Evolutionary conservation across 2,888 invertebrate species (phyloP).

Genomic region (Chymomyza caudatula): DNA sequence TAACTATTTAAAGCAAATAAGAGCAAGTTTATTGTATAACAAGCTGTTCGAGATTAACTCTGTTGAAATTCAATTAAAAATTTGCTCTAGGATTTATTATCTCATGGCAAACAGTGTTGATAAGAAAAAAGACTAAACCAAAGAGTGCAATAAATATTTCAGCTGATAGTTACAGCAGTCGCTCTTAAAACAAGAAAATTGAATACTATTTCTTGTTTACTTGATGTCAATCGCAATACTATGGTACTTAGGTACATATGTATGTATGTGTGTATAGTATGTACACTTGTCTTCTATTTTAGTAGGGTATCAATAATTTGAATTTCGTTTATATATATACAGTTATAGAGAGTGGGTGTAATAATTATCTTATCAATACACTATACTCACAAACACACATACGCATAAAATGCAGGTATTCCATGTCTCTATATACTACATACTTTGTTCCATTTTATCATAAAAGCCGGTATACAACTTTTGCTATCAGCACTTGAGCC

Average conservation of each 20-base stretch:
- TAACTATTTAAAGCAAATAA: not conserved
- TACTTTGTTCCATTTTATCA: not conserved
- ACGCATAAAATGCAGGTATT: not conserved
- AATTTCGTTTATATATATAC: too few species aligned
- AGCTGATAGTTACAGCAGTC: constrained; percentile 5
- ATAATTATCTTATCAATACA: constrained; percentile 1
- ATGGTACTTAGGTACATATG: too few species aligned
- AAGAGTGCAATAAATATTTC: constrained; percentile 9
- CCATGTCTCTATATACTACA: not conserved
- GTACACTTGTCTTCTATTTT: not conserved
- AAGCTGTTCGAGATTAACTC: not conserved
- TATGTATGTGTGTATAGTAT: too few species aligned
- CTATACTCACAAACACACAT: not conserved
- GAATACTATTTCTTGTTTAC: too few species aligned
- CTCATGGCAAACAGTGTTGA: not conserved
- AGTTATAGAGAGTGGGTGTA: not conserved
- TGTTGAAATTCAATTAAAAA: not conserved
- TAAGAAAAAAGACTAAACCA: not conserved
- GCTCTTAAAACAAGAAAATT: too few species aligned
- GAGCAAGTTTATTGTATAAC: not conserved
- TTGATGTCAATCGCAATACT: too few species aligned
- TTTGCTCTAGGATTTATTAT: not conserved
- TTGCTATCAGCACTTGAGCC: constrained; percentile 24
- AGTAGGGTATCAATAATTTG: not conserved
- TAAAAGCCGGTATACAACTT: not conserved